These are phyloP conservation scores for Folsomia manolachei DNA, from an alignment of 2,888 invertebrate genomes.

Conservation along the genomic window DNA sequence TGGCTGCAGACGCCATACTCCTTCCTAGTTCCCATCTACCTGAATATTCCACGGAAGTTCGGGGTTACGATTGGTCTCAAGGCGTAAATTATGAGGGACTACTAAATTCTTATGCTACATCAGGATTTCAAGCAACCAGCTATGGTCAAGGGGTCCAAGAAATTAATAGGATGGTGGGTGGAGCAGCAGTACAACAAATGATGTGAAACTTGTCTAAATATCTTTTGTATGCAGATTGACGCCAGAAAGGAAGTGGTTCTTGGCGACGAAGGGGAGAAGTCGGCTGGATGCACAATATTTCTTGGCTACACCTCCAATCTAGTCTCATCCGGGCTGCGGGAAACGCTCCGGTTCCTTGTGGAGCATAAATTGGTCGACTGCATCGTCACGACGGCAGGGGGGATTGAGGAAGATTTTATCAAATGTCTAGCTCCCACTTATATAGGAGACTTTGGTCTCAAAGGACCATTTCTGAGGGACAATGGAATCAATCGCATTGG, in stretches of 20 bases:
- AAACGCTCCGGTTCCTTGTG: conserved; percentile 81
- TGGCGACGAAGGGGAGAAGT: conserved; percentile 26
- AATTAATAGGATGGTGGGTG: conserved; percentile 88
- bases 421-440: conserved; percentile 95
- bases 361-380: conserved; percentile 89
- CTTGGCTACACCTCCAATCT: conserved; percentile 96
- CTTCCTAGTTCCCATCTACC: conserved; percentile 36
- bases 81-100: conserved; percentile 60
- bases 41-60: conserved; percentile 38
- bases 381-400: conserved; percentile 95
- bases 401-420: conserved; percentile 97
- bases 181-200: no score
- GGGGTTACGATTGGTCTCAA: conserved; percentile 90
- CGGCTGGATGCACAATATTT: conserved; percentile 79
- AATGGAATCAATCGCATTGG: conserved; percentile 87
- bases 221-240: conserved; percentile 55
- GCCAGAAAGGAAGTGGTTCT: conserved; percentile 29
- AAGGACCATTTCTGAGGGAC: conserved; percentile 74
- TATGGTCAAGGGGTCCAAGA: conserved; percentile 87
- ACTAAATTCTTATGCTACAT: conserved; percentile 71
- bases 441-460: conserved; percentile 83
- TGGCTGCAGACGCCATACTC: conserved; percentile 43
- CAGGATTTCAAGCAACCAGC: conserved; percentile 97
- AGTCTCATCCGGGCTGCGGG: conserved; percentile 90
- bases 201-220: not conserved